A percentile compares a stretch with the other conserved stretches of the same genome.
These are phyloP conservation scores for Gnatocerus cornutus DNA, from an alignment of 2,888 invertebrate genomes.

Conservation along the genomic window DNA sequence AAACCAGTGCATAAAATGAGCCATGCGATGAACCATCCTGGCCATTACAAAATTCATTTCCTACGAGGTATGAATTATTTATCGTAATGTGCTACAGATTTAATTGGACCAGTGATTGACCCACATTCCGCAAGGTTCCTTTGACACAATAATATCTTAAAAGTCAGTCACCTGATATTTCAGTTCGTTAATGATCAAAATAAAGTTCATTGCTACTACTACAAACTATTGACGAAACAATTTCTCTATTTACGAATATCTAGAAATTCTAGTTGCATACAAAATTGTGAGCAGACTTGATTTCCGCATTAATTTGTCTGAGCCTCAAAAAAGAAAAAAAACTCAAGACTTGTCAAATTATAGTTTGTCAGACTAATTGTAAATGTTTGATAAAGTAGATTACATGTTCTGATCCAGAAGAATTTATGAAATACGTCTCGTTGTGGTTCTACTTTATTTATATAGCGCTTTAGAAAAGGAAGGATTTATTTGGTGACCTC, in stretches of 20 bases:
- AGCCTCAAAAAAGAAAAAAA: too few species aligned
- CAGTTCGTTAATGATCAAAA: conserved; percentile 13
- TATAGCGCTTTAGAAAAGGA: conserved; percentile 21
- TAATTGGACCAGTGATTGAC: conserved; percentile 45
- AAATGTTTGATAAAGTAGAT: too few species aligned
- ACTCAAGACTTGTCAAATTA: too few species aligned
- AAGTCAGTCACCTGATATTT: conserved; percentile 44
- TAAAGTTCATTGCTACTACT: conserved; percentile 39
- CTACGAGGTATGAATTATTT: conserved; percentile 43
- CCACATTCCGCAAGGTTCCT: conserved; percentile 42
- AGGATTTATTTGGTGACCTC: conserved; percentile 32
- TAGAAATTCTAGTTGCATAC: background rate
- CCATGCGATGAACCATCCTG: conserved; percentile 19
- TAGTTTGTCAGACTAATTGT: too few species aligned
- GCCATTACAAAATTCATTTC: conserved; percentile 37
- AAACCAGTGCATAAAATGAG: conserved; percentile 26
- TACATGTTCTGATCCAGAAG: conserved; percentile 3
- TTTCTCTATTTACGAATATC: conserved; percentile 11
- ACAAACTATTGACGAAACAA: conserved; percentile 24
- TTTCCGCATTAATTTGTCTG: conserved; percentile 1
- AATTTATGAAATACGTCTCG: conserved; percentile 23
- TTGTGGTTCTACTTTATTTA: conserved; percentile 18
- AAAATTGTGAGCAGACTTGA: background rate
- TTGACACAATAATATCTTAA: conserved; percentile 30
- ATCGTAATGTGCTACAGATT: conserved; percentile 44